phyloP scores from a whole-genome alignment of 2,797 vertebrate genomes.

The Denticeps clupeoides region DNA sequence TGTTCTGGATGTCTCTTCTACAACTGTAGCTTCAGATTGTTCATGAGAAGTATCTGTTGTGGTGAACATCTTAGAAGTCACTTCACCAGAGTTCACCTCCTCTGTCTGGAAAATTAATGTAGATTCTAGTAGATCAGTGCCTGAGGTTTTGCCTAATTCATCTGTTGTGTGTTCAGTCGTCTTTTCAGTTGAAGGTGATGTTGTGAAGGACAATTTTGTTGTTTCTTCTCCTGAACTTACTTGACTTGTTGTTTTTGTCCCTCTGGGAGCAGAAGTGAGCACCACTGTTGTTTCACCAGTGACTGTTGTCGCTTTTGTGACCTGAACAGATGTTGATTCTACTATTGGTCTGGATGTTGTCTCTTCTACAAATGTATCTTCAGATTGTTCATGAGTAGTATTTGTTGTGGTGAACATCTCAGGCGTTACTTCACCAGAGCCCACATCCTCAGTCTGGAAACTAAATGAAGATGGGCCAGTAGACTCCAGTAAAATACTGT shows the following conservation, averaged over 20 bases:
- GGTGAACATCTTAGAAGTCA: background rate
- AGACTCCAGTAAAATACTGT: background rate
- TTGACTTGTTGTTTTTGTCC: background rate
- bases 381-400: slow-evolving; percentile 1
- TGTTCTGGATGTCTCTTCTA: slow-evolving; percentile 2
- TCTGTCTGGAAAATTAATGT: background rate
- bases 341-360: background rate
- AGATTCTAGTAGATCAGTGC: background rate
- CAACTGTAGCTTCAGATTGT: slow-evolving; percentile 5
- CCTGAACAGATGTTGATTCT: too few species aligned
- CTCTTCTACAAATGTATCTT: slow-evolving; percentile 8
- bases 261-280: slow-evolving; percentile 1
- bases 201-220: too few species aligned
- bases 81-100: slow-evolving; percentile 11
- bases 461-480: too few species aligned
- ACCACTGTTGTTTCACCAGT: background rate
- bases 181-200: slow-evolving; percentile 3
- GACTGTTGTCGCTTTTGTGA: background rate
- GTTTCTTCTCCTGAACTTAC: background rate
- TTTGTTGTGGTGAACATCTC: slow-evolving; percentile 5
- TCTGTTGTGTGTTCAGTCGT: background rate
- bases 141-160: too few species aligned
- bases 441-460: slow-evolving; percentile 4
- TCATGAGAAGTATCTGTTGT: slow-evolving; percentile 4
- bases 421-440: slow-evolving; percentile 5